These are phyloP conservation scores for Cenopis cana DNA, from an alignment of 2,888 invertebrate genomes.

Conservation along the genomic window DNA sequence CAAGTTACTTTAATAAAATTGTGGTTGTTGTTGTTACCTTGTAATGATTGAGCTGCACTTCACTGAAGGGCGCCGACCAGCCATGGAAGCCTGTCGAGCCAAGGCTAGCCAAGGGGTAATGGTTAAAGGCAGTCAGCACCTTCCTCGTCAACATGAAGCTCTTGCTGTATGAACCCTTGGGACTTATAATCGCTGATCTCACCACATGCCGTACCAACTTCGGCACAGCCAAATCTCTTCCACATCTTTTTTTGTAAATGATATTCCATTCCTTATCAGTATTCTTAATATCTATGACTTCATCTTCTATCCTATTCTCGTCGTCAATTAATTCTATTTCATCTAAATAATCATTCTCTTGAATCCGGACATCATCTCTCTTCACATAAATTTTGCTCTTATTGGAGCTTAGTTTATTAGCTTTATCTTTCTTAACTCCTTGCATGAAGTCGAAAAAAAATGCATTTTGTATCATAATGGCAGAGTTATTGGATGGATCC, in stretches of 20 bases:
- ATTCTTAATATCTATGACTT: conserved; percentile 63
- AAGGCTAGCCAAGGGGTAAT: conserved; percentile 88
- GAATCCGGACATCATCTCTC: conserved; percentile 76
- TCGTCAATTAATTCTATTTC: conserved; percentile 67
- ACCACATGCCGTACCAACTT: conserved; percentile 79
- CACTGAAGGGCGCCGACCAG: conserved; percentile 84
- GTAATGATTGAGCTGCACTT: conserved; percentile 89
- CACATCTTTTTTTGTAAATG: conserved; percentile 65
- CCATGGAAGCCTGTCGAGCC: conserved; percentile 82
- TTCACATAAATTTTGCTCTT: conserved; percentile 70
- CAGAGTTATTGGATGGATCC: conserved; percentile 81
- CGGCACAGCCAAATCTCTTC: conserved; percentile 63
- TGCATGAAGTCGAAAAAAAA: conserved; percentile 87
- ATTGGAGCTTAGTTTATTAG: conserved; percentile 52
- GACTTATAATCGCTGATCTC: conserved; percentile 86
- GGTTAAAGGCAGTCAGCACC: conserved; percentile 90
- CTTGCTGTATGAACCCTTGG: conserved; percentile 88
- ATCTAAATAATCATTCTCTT: conserved; percentile 56
- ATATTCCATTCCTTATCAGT: conserved; percentile 53
- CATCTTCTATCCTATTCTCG: conserved; percentile 59
- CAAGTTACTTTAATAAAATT: neutral
- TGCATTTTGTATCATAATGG: conserved; percentile 87
- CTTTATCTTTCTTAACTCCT: conserved; percentile 59
- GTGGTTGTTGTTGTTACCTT: conserved; percentile 72
- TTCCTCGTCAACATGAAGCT: conserved; percentile 88